These are phyloP conservation scores for Rhadinocentrus ornatus DNA, from an alignment of 2,797 vertebrate species.

Conservation along the genomic window DNA sequence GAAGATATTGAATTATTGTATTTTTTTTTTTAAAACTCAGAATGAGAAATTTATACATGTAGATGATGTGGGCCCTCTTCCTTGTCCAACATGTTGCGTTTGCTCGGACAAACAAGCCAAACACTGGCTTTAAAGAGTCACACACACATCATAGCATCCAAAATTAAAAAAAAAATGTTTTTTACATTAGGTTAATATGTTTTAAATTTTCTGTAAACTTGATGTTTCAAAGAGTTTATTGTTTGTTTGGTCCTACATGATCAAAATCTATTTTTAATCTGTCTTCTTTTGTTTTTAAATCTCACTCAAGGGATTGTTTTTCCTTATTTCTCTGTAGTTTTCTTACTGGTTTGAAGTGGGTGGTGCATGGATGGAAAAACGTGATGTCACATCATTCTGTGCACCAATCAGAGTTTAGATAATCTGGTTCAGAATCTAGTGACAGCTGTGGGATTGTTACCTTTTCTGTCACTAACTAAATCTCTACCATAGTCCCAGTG, in stretches of 20 bases:
- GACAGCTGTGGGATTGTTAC: not conserved
- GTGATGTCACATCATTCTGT: not conserved
- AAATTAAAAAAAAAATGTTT: not conserved
- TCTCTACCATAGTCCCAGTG: not conserved
- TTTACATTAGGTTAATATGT: not conserved
- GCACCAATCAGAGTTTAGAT: conserved; percentile 6
- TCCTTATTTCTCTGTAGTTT: not conserved
- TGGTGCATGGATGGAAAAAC: not conserved
- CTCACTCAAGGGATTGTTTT: not conserved
- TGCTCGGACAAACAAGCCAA: not conserved
- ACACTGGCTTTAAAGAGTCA: not conserved
- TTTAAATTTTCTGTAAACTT: conserved; percentile 6
- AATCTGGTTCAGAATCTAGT: not conserved
- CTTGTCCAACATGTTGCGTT: not conserved
- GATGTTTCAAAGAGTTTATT: not conserved
- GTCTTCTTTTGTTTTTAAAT: not conserved
- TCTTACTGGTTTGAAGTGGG: conserved; percentile 10
- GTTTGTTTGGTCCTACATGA: not conserved
- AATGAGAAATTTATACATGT: not conserved
- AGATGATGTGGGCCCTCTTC: not conserved
- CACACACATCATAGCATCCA: not conserved
- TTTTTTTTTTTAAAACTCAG: not conserved
- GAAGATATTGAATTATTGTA: not conserved
- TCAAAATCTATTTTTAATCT: not conserved
- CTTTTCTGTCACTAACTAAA: not conserved